Evolutionary conservation across 2,888 invertebrate species (phyloP), one percentile per base, ranked within the genome.

Genomic region (Platycheirus albimanus): DNA sequence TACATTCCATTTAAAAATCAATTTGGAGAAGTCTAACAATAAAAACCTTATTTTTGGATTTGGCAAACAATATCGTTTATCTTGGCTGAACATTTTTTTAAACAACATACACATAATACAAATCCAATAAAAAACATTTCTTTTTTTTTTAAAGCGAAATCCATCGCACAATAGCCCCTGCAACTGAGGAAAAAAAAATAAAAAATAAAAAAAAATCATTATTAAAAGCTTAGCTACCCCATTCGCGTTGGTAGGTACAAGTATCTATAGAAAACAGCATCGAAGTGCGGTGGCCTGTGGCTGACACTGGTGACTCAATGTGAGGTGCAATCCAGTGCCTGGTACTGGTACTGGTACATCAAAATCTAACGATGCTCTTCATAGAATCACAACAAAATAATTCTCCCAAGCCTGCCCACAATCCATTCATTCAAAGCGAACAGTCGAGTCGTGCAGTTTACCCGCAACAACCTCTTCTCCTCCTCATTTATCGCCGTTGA

Each of bases 261-360:
- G 7, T 33, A 33, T 1, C 7, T 33, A 33, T 33, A 33, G 30
- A 33, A 33, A 33, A 33, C 36, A 41, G 24, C 58, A 28, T 58
- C 28, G 13, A 41, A 41, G 41, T 41, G 58, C 24, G 24, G 58
- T 13, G 15, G 38, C 41, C 24, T 41, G 58, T 13, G 15, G 38
- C 41, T 58, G 24, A 38, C 58, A 11, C 41, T 41, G 24, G 11
- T 24, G 11, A 28, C 4, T 11, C 13, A 45, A 28, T 43, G 61
- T 70, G 52, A 66, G 66, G 80, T 71, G 80, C 80, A 76, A 61
- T 36, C 66, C 76, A 49, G 80, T 81, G 61, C 76, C 80, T 81
- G 80, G 80, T 66, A 80, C 80, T 38, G n/a, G n/a, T n/a, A n/a
- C n/a, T n/a, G 10, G 20, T 58, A 41, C 58, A 41, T 58, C 58